Evolutionary conservation across 2,888 invertebrate genomes (phyloP).

Genomic region (Cetonia aurata): DNA sequence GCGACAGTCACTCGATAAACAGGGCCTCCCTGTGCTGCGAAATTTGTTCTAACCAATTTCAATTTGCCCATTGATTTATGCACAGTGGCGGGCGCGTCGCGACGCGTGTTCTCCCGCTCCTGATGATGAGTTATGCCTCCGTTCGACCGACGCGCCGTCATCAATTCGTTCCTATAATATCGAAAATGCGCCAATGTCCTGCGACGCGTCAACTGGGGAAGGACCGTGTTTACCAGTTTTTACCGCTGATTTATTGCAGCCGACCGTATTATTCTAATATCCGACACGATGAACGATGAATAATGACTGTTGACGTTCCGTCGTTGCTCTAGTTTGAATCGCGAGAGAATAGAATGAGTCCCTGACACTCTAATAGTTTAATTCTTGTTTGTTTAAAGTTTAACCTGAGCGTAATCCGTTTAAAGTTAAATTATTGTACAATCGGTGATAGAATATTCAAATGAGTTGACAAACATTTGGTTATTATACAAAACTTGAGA

Average conservation of each 20-base stretch:
- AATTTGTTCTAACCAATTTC: conserved; percentile 28
- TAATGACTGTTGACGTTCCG: conserved; percentile 1
- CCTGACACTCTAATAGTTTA: too few relatives aligned
- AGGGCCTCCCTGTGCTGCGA: background rate
- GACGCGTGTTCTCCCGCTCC: background rate
- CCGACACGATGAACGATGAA: conserved; percentile 26
- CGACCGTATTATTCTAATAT: conserved; percentile 37
- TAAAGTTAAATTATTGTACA: too few relatives aligned
- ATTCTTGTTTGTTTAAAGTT: too few relatives aligned
- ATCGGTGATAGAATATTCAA: too few relatives aligned
- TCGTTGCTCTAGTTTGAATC: too few relatives aligned
- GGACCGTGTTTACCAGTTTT: conserved; percentile 12
- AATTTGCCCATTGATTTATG: conserved; percentile 39
- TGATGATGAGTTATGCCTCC: conserved; percentile 27
- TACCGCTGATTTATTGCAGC: conserved; percentile 26
- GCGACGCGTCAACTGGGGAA: background rate
- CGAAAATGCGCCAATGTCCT: conserved; percentile 28
- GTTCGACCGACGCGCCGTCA: background rate
- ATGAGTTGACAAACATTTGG: too few relatives aligned
- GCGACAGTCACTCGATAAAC: background rate
- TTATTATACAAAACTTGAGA: too few relatives aligned
- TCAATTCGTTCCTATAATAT: conserved; percentile 32
- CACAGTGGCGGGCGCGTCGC: conserved; percentile 5
- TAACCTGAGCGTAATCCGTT: too few relatives aligned
- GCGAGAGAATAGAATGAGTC: too few relatives aligned